A percentile compares a stretch with the other conserved stretches of the same genome.
phyloP scores from a whole-genome alignment of 2,888 invertebrate species.

The Lissocephala sabroskyi region DNA sequence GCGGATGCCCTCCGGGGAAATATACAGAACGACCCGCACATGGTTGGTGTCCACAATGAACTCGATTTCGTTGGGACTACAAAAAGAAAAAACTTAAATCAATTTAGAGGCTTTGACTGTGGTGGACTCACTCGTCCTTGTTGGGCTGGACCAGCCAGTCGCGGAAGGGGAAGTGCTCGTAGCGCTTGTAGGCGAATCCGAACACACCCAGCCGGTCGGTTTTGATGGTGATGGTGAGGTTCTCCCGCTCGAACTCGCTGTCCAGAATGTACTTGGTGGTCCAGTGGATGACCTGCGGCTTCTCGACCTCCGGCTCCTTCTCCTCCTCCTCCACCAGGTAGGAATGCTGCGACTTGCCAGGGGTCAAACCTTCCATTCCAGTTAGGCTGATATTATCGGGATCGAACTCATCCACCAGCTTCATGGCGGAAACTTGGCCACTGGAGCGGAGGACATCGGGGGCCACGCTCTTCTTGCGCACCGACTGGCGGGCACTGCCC shows the following conservation, averaged over 20 bases:
- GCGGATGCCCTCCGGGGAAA: slow-evolving; percentile 49
- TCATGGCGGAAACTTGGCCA: no score
- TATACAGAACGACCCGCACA: slow-evolving; percentile 45
- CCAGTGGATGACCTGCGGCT: slow-evolving; percentile 44
- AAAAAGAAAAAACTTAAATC: neutral
- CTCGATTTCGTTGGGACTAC: slow-evolving; percentile 51
- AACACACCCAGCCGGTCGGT: slow-evolving; percentile 68
- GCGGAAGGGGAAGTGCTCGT: slow-evolving; percentile 67
- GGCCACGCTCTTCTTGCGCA: no score
- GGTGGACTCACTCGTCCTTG: slow-evolving; percentile 51
- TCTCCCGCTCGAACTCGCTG: slow-evolving; percentile 33
- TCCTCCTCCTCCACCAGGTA: neutral
- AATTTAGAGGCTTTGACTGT: no score
- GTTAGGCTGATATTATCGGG: no score
- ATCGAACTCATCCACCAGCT: no score
- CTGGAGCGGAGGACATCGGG: no score
- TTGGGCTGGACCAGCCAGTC: slow-evolving; percentile 56
- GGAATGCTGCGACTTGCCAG: neutral
- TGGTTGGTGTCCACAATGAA: slow-evolving; percentile 51
- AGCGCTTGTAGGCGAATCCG: slow-evolving; percentile 65
- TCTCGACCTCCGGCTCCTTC: neutral
- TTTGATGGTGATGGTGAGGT: slow-evolving; percentile 43
- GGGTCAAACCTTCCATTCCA: neutral
- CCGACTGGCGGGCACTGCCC: no score
- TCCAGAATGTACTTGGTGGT: slow-evolving; percentile 53